phyloP scores from a whole-genome alignment of 2,113 vertebrate genomes.

The Empidonax traillii region DNA sequence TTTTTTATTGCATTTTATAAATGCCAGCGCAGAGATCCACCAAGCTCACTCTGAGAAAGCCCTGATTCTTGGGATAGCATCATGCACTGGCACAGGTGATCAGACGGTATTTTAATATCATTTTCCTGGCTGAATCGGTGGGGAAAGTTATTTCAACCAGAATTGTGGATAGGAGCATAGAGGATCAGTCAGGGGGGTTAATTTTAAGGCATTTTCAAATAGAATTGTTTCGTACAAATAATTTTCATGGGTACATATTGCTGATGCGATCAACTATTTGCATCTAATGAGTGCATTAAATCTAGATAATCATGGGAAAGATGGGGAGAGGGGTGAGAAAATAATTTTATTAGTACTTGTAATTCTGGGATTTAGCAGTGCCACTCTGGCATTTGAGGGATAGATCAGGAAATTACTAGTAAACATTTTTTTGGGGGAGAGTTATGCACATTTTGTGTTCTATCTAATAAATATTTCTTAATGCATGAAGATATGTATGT shows the following conservation, averaged over 20 bases:
- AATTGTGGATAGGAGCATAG: not conserved
- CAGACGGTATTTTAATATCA: not conserved
- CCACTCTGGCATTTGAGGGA: not conserved
- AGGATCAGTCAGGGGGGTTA: not conserved
- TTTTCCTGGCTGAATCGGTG: not conserved
- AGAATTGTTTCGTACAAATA: not conserved
- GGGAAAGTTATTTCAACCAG: not conserved
- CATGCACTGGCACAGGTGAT: constrained; percentile 17
- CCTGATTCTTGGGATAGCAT: constrained; percentile 31
- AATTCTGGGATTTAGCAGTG: not conserved
- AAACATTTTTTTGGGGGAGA: not conserved
- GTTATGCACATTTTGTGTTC: not conserved
- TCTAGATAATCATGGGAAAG: not conserved
- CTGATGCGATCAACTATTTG: not conserved
- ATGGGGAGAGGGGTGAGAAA: not conserved
- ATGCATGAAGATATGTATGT: not conserved
- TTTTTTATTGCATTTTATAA: constrained; percentile 80
- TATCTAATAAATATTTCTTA: not conserved
- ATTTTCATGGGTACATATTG: not conserved
- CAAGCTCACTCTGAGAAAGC: constrained; percentile 59
- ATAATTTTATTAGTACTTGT: not conserved
- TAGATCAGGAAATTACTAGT: not conserved
- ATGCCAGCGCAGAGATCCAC: constrained; percentile 54
- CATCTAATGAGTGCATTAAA: not conserved
- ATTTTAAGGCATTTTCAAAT: not conserved